Evolutionary conservation across 2,888 invertebrate species (phyloP), one percentile per base, ranked within the genome.

Genomic region (Bembecia ichneumoniformis): DNA sequence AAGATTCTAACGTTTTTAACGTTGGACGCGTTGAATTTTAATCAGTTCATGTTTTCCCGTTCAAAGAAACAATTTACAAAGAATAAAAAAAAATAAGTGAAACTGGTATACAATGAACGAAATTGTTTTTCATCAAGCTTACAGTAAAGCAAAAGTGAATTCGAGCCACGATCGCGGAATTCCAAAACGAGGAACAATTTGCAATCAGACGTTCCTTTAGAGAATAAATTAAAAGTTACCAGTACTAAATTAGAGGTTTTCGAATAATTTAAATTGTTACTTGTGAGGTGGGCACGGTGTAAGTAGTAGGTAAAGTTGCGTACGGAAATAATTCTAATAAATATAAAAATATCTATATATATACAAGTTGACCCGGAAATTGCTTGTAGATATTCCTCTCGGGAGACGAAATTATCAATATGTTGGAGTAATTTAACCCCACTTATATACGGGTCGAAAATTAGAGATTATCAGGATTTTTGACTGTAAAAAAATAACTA

Each of bases 191-290:
- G 62, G 71, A 74, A 74, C 75, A 76, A 76, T 77, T 74, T 73
- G 71, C 70, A 76, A 76, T 75, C 76, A 76, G 71, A 58, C 64
- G 64, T 71, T 63, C 66, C 69, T 69, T 64, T 65, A 55, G 58
- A 60, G 74, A 74, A 76, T 76, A 76, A 77, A 75, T 77, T 77
- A 74, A 71, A 77, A 75, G 71, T 74, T 72, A 64, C 63, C 68
- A 58, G 65, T 64, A 66, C 63, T 64, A 66, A 74, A 75, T 74
- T 75, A 71, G 66, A 69, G 71, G 72, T 67, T 70, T 65, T 58
- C 58, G 66, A 74, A 74, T 75, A 72, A 74, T 73, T 71, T 67
- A 67, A 63, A 71, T 71, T 71, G 64, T 72, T 67, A 61, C 64
- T 62, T 63, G 56, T 61, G 60, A 68, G 65, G 64, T 55, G 48